phyloP scores from a whole-genome alignment of 2,797 vertebrate species.

The Catharus ustulatus region DNA sequence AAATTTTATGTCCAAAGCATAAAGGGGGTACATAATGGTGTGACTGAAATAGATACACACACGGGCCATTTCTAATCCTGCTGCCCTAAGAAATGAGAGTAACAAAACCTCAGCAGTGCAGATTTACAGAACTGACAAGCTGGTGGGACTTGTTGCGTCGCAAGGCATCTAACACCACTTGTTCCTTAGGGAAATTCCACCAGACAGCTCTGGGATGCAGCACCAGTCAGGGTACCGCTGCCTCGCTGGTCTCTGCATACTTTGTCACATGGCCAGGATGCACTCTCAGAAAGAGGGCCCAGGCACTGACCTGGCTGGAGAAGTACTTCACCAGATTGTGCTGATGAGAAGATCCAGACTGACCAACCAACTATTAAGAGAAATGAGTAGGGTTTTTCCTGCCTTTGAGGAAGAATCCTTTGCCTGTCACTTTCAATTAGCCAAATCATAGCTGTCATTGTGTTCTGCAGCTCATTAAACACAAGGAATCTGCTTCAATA shows the following conservation, averaged over 20 bases:
- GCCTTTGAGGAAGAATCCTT: slow-evolving; percentile 3
- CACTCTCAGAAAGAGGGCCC: background rate
- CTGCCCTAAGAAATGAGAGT: background rate
- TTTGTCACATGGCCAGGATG: rapidly evolving
- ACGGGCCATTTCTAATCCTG: rapidly evolving
- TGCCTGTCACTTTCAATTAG: slow-evolving; percentile 17
- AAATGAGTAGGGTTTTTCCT: background rate
- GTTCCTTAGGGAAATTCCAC: background rate
- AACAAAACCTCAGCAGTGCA: background rate
- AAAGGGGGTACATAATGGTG: background rate
- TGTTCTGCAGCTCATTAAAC: slow-evolving; percentile 29
- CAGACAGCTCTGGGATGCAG: background rate
- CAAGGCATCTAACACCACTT: background rate
- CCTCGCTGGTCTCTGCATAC: rapidly evolving
- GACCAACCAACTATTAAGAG: background rate
- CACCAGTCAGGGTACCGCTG: rapidly evolving
- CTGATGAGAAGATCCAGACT: background rate
- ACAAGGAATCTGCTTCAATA: slow-evolving; percentile 9
- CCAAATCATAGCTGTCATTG: slow-evolving; percentile 16
- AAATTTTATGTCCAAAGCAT: background rate
- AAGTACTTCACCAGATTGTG: background rate
- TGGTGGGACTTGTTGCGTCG: background rate
- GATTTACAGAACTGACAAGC: background rate
- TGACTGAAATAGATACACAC: background rate
- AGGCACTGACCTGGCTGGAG: background rate